Percentiles rank a stretch among this genome's conserved stretches.
Conservation (phyloP, 2,797 vertebrate genomes). For the Epinephelus awoara region DNA sequence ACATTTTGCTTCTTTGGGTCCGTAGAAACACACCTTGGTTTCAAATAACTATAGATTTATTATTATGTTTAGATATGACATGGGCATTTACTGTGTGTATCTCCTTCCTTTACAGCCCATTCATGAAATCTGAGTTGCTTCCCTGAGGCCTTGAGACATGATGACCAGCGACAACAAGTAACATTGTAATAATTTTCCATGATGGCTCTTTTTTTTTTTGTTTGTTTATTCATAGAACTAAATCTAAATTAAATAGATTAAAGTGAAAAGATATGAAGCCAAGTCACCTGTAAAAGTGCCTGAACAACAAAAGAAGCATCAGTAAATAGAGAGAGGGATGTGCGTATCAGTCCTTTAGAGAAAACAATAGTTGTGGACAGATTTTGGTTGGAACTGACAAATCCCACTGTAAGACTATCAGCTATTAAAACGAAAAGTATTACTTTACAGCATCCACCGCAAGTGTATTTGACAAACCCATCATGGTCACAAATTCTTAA, state of each 20-base stretch:
- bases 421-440: neutral
- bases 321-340: neutral
- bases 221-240: neutral
- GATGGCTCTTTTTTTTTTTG: neutral
- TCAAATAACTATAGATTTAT: too few species aligned
- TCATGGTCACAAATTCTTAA: constrained; percentile 34
- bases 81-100: constrained; percentile 21
- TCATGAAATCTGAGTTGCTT: constrained; percentile 41
- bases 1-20: too few species aligned
- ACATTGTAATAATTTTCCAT: constrained; percentile 11
- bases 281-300: neutral
- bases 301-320: neutral
- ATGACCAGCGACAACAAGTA: constrained; percentile 17
- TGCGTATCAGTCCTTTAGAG: neutral
- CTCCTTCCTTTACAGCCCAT: constrained; percentile 20
- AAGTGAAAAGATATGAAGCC: constrained; percentile 4
- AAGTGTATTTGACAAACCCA: neutral
- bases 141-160: constrained; percentile 28
- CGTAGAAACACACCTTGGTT: too few species aligned
- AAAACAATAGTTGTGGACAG: neutral
- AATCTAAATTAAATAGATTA: neutral
- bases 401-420: neutral
- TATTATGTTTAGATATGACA: too few species aligned
- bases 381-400: neutral
- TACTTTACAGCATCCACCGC: constrained; percentile 8